Percentiles rank a stretch among this genome's conserved stretches.
These are phyloP conservation scores for Catostylus mosaicus DNA, from an alignment of 30 jellyfish, hydroid and myxozoan species.

Conservation along the genomic window DNA sequence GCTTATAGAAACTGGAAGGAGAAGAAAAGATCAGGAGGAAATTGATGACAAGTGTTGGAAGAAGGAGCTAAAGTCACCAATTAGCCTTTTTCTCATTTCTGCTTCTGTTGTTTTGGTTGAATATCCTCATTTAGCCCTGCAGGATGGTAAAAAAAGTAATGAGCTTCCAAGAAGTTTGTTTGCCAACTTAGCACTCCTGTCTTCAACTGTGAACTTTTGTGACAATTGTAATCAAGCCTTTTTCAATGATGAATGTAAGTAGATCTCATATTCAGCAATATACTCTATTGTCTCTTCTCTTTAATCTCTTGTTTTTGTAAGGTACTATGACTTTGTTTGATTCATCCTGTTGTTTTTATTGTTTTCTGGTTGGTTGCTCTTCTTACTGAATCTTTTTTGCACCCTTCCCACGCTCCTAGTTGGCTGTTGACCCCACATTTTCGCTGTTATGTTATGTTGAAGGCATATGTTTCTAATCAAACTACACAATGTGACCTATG, in stretches of 20 bases:
- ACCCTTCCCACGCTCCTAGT: too few relatives aligned
- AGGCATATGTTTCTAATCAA: too few relatives aligned
- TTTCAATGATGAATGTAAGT: constrained; percentile 4
- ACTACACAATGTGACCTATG: too few relatives aligned
- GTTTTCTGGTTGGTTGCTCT: too few relatives aligned
- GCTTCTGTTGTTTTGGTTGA: not conserved
- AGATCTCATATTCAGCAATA: not conserved
- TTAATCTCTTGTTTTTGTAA: too few relatives aligned
- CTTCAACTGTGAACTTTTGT: constrained; percentile 30
- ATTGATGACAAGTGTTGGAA: not conserved
- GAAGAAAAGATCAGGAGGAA: not conserved
- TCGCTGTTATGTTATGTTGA: too few relatives aligned
- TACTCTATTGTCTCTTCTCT: too few relatives aligned
- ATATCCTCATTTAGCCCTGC: not conserved
- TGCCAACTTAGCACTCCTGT: not conserved
- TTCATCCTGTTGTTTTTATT: too few relatives aligned
- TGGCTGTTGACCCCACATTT: too few relatives aligned
- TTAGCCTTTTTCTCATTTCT: not conserved
- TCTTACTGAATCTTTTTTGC: too few relatives aligned
- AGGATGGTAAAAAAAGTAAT: too few relatives aligned
- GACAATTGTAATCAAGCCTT: constrained; percentile 26
- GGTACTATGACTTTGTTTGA: too few relatives aligned
- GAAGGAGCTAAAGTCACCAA: constrained; percentile 18
- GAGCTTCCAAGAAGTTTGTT: constrained; percentile 9
- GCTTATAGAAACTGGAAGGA: not conserved